A percentile compares a stretch with the other conserved stretches of the same genome.
Evolutionary conservation across 2,113 vertebrate species (phyloP).

Genomic region (Lagopus leucura): DNA sequence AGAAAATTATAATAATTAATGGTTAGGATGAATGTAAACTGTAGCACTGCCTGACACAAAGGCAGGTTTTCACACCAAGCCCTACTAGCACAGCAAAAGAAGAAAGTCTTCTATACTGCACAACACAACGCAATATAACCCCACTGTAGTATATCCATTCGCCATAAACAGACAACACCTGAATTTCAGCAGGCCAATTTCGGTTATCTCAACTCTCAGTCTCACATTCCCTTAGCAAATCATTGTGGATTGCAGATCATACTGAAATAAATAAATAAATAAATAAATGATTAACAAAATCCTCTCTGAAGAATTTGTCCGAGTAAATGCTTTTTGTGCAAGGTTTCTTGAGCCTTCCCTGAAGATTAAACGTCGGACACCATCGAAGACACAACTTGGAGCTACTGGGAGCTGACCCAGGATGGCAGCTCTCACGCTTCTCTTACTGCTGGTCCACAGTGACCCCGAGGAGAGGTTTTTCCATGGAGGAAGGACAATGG

Average conservation of each 20-base stretch:
- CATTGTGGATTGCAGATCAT: not conserved
- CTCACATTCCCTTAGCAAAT: not conserved
- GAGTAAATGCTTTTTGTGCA: constrained; percentile 3
- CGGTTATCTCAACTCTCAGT: not conserved
- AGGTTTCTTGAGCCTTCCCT: not conserved
- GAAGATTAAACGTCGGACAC: constrained; percentile 11
- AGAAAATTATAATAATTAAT: not conserved
- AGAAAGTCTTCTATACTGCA: not conserved
- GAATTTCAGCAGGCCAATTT: not conserved
- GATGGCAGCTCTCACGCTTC: constrained; percentile 30
- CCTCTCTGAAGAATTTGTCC: not conserved
- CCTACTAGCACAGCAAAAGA: not conserved
- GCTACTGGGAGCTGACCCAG: constrained; percentile 17
- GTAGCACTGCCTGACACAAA: not conserved
- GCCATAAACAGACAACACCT: not conserved
- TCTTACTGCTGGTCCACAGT: not conserved
- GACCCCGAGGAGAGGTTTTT: constrained; percentile 45
- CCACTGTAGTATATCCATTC: not conserved
- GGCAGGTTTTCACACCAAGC: not conserved
- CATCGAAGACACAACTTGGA: not conserved
- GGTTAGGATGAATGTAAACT: accelerated
- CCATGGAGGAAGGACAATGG: constrained; percentile 21
- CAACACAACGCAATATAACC: not conserved
- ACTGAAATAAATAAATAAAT: not conserved
- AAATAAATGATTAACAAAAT: not conserved